These are phyloP conservation scores for Fringilla coelebs DNA, from an alignment of 2,797 vertebrate species.

Conservation along the genomic window DNA sequence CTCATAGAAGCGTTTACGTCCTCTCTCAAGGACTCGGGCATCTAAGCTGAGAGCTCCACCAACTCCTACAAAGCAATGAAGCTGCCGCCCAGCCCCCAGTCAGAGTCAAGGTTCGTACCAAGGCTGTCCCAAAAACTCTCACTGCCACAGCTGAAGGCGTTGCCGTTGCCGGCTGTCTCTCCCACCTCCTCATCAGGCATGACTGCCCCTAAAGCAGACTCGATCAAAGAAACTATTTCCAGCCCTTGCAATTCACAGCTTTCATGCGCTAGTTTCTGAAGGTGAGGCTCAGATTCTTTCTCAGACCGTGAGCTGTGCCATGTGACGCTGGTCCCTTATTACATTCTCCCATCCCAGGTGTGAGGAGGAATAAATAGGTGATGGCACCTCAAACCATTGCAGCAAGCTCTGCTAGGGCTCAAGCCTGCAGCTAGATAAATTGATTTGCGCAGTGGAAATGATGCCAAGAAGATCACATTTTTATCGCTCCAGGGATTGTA, in stretches of 20 bases:
- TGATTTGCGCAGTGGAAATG: neutral
- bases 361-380: neutral
- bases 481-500: neutral
- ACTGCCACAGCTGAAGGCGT: neutral
- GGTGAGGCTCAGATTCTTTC: neutral
- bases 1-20: neutral
- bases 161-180: neutral
- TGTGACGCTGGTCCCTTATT: neutral
- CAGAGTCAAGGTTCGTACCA: neutral
- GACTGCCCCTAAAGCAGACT: neutral
- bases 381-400: neutral
- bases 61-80: neutral
- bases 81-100: rapidly evolving
- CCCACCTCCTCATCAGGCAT: neutral
- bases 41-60: neutral
- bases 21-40: neutral
- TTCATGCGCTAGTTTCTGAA: neutral
- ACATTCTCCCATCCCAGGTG: neutral
- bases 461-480: neutral
- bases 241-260: neutral
- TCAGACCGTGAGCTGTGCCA: neutral
- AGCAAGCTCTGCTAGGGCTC: neutral
- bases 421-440: neutral
- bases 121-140: neutral
- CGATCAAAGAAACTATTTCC: neutral